Evolutionary conservation across 2,113 vertebrate species (phyloP), one percentile per base, ranked within the genome.

Genomic region (Rhinopomastus cyanomelas): DNA sequence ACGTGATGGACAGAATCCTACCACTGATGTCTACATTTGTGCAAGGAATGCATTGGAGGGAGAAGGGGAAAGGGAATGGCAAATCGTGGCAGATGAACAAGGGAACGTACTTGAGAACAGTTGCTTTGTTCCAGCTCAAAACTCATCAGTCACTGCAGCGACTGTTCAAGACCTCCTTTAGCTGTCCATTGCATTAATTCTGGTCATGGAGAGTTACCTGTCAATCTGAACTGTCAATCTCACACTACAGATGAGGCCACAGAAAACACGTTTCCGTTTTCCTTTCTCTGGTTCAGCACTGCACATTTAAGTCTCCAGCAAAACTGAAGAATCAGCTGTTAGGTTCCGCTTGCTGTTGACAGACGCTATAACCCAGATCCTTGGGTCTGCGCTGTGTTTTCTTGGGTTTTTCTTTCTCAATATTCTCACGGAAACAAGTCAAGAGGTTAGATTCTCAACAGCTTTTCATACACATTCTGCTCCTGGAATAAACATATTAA

Each of bases 91-190:
- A 66, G 66, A 81, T 85, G 34, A 87, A 59, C 29, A 73, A 17
- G 5, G 83, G 68, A 93, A 85, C 65, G 39, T 81, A 11, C 16
- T 62, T 88, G 92, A 91, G 81, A 86, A 81, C 52, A 80, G 53
- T 94, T 93, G 81, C 83, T 96, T 96, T 90, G n/a, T 72, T 96
- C 83, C 79, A 94, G 67, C 85, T 91, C 64, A 77, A 61, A 93
- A 74, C 55, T 30, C 46, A 27, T 74, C 83, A 60, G 17, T 81
- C 48, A 42, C 10, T 16, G 12, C 69, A 36, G 59, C 81, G 81
- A 79, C 67, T 68, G 59, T 66, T 93, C 80, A 34, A 36, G 76
- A 85, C 81, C 60, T 36, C 68, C 68, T 94, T 89, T 53, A 95
- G 91, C 60, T 92, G 71, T n/a, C 61, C 67, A 71, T 93, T 93